Conservation (phyloP, 1,140 invertebrate species). For the Amphibalanus amphitrite region DNA sequence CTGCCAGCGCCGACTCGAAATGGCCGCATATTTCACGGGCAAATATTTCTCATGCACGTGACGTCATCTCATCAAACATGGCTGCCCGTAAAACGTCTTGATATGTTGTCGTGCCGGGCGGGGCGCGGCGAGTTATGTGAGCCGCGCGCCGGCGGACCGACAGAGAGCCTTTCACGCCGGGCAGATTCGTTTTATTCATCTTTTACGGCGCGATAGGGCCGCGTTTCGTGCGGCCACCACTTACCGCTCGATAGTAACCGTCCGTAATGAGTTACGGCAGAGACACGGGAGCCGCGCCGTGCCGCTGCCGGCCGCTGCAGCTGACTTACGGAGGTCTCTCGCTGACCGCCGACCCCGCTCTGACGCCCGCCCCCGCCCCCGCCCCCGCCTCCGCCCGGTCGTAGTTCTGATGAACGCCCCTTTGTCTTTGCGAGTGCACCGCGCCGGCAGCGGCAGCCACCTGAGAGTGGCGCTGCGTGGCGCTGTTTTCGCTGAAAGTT, state of each 20-base stretch:
- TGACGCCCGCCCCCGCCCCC: too few relatives aligned
- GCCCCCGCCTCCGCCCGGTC: too few relatives aligned
- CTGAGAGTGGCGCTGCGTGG: too few relatives aligned
- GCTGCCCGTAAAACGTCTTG: background rate
- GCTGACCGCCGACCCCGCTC: background rate
- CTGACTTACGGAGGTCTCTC: background rate
- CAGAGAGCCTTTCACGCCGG: background rate
- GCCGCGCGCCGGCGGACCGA: too few relatives aligned
- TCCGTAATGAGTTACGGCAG: background rate
- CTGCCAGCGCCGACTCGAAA: background rate
- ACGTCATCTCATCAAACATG: background rate
- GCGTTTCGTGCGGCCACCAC: background rate
- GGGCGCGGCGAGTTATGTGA: background rate
- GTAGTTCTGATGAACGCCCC: background rate
- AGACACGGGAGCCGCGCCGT: background rate
- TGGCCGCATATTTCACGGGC: background rate
- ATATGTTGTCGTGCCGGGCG: background rate
- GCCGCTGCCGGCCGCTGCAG: too few relatives aligned
- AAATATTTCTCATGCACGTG: slow-evolving; percentile 1
- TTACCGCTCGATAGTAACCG: background rate
- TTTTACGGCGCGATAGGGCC: background rate
- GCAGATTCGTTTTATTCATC: slow-evolving; percentile 1
- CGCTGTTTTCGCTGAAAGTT: background rate
- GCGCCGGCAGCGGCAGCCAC: too few relatives aligned
- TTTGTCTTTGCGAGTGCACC: too few relatives aligned